These are phyloP conservation scores for Paramormyrops hopkinsi DNA, from an alignment of 2,797 vertebrate genomes.

Conservation along the genomic window DNA sequence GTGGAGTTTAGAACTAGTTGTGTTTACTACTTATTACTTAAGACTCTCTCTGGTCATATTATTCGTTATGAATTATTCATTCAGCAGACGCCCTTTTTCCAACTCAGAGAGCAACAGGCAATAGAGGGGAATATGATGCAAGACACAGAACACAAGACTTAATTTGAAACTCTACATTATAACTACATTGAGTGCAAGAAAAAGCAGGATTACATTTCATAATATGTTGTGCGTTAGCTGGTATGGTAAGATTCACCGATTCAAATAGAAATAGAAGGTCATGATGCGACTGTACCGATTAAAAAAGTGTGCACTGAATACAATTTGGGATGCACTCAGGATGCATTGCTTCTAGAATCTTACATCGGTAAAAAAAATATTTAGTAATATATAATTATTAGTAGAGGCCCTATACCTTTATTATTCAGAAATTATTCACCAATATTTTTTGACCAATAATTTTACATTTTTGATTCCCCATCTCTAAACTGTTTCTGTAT, in stretches of 20 bases:
- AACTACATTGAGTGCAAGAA: neutral
- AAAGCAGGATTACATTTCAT: neutral
- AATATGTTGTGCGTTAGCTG: neutral
- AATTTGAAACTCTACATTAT: neutral
- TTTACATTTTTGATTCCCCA: neutral
- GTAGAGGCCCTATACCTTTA: neutral
- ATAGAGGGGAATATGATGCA: neutral
- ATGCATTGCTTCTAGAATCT: neutral
- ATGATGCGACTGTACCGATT: neutral
- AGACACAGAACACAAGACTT: neutral
- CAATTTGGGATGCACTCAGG: neutral
- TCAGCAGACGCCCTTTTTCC: neutral
- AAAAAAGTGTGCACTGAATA: neutral
- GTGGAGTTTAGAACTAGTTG: neutral
- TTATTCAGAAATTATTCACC: neutral
- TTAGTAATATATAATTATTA: neutral
- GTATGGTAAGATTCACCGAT: neutral
- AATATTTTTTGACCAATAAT: neutral
- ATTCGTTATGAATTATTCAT: conserved; percentile 6
- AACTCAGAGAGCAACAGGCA: neutral
- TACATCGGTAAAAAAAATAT: neutral
- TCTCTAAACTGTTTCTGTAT: neutral
- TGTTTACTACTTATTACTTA: conserved; percentile 13
- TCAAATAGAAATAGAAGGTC: neutral
- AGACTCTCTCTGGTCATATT: conserved; percentile 1